These are phyloP conservation scores for Orbicella faveolata DNA, from an alignment of 64 coral and sea anemone genomes.

Conservation along the genomic window DNA sequence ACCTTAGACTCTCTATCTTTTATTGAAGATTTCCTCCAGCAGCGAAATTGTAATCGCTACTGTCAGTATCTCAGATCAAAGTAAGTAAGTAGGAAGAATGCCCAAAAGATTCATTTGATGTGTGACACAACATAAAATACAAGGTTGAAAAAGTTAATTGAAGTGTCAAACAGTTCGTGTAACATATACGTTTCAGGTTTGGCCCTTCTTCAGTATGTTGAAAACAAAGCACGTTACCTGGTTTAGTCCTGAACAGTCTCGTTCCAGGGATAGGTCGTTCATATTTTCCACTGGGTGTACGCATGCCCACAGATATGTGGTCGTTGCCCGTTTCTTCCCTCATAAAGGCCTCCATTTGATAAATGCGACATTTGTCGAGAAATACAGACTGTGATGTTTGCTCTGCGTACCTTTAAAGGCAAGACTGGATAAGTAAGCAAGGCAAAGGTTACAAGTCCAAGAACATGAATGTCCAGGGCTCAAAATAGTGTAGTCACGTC, in stretches of 20 bases:
- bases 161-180: too few relatives aligned
- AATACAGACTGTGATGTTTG: slow-evolving; percentile 26
- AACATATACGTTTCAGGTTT: too few relatives aligned
- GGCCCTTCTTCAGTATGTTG: too few relatives aligned
- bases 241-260: slow-evolving; percentile 52
- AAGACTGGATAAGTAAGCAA: neutral
- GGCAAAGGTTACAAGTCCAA: neutral
- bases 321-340: slow-evolving; percentile 13
- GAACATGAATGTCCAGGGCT: neutral
- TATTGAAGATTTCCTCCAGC: too few relatives aligned
- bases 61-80: neutral
- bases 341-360: slow-evolving; percentile 58
- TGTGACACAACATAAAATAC: too few relatives aligned
- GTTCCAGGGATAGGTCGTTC: slow-evolving; percentile 29
- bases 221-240: slow-evolving; percentile 10
- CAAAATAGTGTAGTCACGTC: too few relatives aligned
- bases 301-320: slow-evolving; percentile 57
- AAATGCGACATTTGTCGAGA: slow-evolving; percentile 41
- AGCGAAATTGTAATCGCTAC: too few relatives aligned
- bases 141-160: too few relatives aligned
- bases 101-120: too few relatives aligned
- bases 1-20: too few relatives aligned
- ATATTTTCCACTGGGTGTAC: slow-evolving; percentile 8
- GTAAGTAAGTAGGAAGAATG: too few relatives aligned
- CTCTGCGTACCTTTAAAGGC: slow-evolving; percentile 24